Percentiles rank a stretch among this genome's conserved stretches.
phyloP scores from a whole-genome alignment of 2,888 invertebrate species.

The Rutpela maculata region DNA sequence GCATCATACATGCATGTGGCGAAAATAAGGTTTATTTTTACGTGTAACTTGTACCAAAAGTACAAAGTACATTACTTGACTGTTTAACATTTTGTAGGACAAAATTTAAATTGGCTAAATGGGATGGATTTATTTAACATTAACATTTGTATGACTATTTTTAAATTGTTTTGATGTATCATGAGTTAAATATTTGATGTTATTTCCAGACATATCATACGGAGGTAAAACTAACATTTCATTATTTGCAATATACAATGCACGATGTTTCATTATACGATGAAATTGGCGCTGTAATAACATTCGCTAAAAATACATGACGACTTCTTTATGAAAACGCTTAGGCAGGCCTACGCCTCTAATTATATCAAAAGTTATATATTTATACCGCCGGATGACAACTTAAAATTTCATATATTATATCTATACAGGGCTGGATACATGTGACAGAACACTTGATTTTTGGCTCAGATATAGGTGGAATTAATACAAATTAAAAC shows the following conservation, averaged over 20 bases:
- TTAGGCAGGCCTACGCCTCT: background rate
- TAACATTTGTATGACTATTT: background rate
- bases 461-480: too few relatives aligned
- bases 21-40: background rate
- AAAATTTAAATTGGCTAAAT: constrained; percentile 1
- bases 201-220: background rate
- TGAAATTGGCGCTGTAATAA: background rate
- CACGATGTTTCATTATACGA: background rate
- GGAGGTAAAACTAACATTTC: constrained; percentile 6
- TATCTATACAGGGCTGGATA: too few relatives aligned
- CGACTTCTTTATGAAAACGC: background rate
- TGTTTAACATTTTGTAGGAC: background rate
- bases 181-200: constrained; percentile 1
- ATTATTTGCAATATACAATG: background rate
- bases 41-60: background rate
- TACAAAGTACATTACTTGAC: background rate
- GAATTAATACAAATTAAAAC: too few relatives aligned
- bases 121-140: background rate
- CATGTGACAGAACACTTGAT: too few relatives aligned
- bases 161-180: constrained; percentile 7
- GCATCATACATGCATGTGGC: too few relatives aligned
- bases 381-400: too few relatives aligned
- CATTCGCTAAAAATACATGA: background rate
- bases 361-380: too few relatives aligned
- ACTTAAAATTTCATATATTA: too few relatives aligned